Base-by-base conservation (phyloP, 2,888 invertebrate genomes). In the Micropterix aruncella region DNA sequence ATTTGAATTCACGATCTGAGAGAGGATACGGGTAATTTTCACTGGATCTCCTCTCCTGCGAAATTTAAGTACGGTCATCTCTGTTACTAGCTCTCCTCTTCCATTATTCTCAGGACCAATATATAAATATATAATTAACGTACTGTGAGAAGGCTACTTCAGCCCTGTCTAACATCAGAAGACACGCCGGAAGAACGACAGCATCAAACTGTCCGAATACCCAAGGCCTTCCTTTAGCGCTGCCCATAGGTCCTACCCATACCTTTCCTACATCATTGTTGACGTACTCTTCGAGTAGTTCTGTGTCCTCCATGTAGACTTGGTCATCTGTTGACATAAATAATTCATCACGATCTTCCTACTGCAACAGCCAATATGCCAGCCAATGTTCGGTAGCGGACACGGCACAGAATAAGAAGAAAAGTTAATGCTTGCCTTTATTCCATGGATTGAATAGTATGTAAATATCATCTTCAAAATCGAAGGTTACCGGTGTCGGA, bases 381-480 rank as follows among this genome's bases (percentile, higher is more conserved):
- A n/a, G n/a, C n/a, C n/a, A n/a, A n/a, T n/a, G n/a, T n/a, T n/a
- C n/a, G n/a, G n/a, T n/a, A n/a, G n/a, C n/a, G n/a, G n/a, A n/a
- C n/a, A n/a, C n/a, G n/a, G n/a, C n/a, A n/a, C n/a, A n/a, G n/a
- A n/a, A n/a, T n/a, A n/a, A n/a, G n/a, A n/a, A n/a, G n/a, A n/a
- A n/a, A n/a, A n/a, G n/a, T n/a, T n/a, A n/a, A n/a, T n/a, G n/a
- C 60, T 59, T 63, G 87, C 89, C 82, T 68, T 79, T 76, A 51
- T 78, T 73, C 88, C 88, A 89, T 1, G 90, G 87, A 60, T 89
- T 90, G 64, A 87, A 89, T 9, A 90, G 66, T 16, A 90, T 64
- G 61, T 82, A 87, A 45, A 88, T 58, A 43, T 80, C 79, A 45
- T 78, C 77, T 5, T 80, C 79, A 51, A 77, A 79, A 48, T 74